Percentiles rank a stretch among this genome's conserved stretches.
Conservation (phyloP, 2,113 vertebrate species). For the Tragelaphus strepsiceros region DNA sequence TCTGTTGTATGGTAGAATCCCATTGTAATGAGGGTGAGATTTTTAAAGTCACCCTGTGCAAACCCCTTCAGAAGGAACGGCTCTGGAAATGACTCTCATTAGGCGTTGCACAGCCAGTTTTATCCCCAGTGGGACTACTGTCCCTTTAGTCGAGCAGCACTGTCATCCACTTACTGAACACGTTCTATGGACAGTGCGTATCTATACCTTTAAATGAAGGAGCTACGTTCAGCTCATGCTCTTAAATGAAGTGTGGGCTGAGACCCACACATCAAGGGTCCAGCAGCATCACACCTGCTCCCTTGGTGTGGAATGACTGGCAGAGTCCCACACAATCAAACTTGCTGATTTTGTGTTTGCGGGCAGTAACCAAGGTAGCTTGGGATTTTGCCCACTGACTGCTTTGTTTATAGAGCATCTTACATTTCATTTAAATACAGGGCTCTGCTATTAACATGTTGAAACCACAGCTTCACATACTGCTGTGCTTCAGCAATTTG, state of each 20-base stretch:
- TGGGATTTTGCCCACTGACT: not conserved
- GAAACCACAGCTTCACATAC: not conserved
- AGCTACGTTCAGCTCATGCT: not conserved
- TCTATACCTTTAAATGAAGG: not conserved
- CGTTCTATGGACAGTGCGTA: not conserved
- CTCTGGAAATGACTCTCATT: not conserved
- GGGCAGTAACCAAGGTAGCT: not conserved
- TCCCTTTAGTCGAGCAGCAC: not conserved
- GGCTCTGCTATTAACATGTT: not conserved
- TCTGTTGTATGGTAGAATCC: not conserved
- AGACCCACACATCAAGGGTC: not conserved
- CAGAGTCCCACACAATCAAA: not conserved
- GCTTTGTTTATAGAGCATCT: not conserved
- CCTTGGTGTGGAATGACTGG: not conserved
- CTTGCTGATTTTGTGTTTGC: not conserved
- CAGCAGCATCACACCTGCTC: not conserved
- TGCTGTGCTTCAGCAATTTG: not conserved
- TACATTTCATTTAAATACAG: slow-evolving; percentile 8
- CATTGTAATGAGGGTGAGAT: not conserved
- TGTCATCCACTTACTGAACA: not conserved
- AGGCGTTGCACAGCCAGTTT: not conserved
- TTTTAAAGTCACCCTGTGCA: not conserved
- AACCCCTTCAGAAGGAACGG: not conserved
- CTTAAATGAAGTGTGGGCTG: not conserved
- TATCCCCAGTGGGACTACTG: not conserved